Conservation (phyloP, 2,888 invertebrate species). For the Habrosyne pyritoides region DNA sequence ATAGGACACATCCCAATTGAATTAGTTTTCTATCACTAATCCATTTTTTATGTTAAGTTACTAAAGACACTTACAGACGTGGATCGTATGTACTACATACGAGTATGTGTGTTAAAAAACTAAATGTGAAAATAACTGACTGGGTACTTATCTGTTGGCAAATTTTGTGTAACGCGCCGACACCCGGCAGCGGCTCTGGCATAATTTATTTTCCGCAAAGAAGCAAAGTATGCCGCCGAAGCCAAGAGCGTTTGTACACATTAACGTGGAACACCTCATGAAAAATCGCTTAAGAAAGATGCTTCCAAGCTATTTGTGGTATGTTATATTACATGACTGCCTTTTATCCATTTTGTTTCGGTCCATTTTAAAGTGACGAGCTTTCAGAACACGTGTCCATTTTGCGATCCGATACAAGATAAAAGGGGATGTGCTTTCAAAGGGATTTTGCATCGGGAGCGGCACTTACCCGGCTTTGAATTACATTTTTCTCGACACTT, state of each 20-base stretch:
- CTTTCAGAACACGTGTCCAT: conserved; percentile 7
- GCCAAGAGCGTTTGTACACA: conserved; percentile 79
- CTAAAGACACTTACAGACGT: neutral
- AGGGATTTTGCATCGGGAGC: conserved; percentile 6
- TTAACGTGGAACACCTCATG: conserved; percentile 78
- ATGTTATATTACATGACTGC: conserved; percentile 44
- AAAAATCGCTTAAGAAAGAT: conserved; percentile 79
- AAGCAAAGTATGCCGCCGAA: conserved; percentile 75
- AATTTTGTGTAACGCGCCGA: conserved; percentile 58
- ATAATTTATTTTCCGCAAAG: conserved; percentile 79
- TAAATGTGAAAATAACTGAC: conserved; percentile 50
- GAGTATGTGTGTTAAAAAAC: conserved; percentile 34
- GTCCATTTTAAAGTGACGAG: neutral
- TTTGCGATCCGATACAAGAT: conserved; percentile 6
- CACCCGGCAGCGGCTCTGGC: conserved; percentile 48
- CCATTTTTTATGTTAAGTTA: neutral
- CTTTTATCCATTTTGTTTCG: conserved; percentile 11
- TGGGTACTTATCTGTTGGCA: conserved; percentile 59
- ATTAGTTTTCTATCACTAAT: too few species aligned
- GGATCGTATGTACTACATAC: conserved; percentile 12
- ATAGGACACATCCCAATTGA: too few species aligned
- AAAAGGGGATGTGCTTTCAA: conserved; percentile 10
- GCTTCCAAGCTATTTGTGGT: conserved; percentile 56
- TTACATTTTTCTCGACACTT: conserved; percentile 8
- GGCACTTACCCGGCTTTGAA: conserved; percentile 6